Conservation (phyloP, 2,797 vertebrate species). For the Syndactyla subalaris region DNA sequence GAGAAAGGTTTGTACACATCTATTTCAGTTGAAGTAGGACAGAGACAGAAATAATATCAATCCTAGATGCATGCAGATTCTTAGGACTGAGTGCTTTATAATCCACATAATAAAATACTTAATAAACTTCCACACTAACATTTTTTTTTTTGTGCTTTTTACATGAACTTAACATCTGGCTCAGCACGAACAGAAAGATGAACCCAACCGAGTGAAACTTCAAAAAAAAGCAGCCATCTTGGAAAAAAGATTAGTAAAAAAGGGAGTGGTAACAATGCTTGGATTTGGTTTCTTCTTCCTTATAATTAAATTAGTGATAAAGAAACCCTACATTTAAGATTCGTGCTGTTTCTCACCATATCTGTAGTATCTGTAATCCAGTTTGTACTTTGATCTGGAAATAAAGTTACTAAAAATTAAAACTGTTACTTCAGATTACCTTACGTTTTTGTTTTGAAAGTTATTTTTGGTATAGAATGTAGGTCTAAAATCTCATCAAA, state of each 20-base stretch:
- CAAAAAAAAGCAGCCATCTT: slow-evolving; percentile 57
- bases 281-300: slow-evolving; percentile 80
- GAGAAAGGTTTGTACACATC: neutral
- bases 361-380: neutral
- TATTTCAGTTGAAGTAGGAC: neutral
- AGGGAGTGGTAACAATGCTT: slow-evolving; percentile 73
- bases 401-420: neutral
- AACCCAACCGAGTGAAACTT: slow-evolving; percentile 73
- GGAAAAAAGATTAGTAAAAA: slow-evolving; percentile 69
- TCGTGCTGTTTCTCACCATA: neutral
- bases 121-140: neutral
- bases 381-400: neutral
- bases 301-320: slow-evolving; percentile 68
- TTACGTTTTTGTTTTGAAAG: neutral
- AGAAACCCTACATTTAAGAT: neutral
- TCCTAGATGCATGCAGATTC: neutral
- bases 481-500: neutral
- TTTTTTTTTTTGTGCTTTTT: neutral
- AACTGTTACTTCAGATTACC: neutral
- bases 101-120: neutral
- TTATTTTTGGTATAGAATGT: neutral
- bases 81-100: neutral
- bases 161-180: slow-evolving; percentile 31
- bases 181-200: slow-evolving; percentile 78
- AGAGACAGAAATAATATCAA: neutral